Base-by-base conservation (phyloP, 2,888 invertebrate species). In the Pollenia labialis region DNA sequence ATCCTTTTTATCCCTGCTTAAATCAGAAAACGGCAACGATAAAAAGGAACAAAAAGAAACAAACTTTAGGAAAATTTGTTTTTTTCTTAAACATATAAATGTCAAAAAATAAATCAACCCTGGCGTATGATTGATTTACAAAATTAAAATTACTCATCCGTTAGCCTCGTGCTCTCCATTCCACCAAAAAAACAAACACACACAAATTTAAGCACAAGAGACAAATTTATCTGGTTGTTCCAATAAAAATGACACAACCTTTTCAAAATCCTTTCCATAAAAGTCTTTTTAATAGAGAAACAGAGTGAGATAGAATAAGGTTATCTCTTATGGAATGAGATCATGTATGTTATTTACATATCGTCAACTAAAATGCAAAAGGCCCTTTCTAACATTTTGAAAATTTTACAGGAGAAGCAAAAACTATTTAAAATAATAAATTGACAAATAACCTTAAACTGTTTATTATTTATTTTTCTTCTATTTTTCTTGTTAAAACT, bases 91-190 rank as follows among this genome's bases (percentile, higher is more conserved):
- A 50, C 46, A 72, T 58, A 72, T 66, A 68, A 81, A 48, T 42
- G 72, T 23, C 40, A 58, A 48, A 71, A 56, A 76, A 76, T 74
- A 56, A 68, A 81, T 77, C 85, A 81, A 32, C 16, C 32, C 44
- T 42, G 81, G 72, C 85, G 74, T 75, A 82, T 86, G 82, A 86
- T 74, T 86, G 64, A 86, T 86, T 74, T 58, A 75, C 14, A 68
- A 60, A 60, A 54, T 16, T 46, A 68, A 77, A 81, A 71, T 60
- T 79, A 72, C 52, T 52, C 74, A 74, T 52, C 54, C 69, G 60
- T 60, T 40, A 9, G 40, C n/a, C 14, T 69, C 4, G 6, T 56
- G 40, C 11, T 66, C 46, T 58, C 3, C 32, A 66, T 7, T 4
- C 12, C 56, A 44, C 14, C 1, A 16, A 52, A 50, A 8, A 40